These are phyloP conservation scores for Procambarus virginalis DNA, from an alignment of 1,140 invertebrate species.

Conservation along the genomic window DNA sequence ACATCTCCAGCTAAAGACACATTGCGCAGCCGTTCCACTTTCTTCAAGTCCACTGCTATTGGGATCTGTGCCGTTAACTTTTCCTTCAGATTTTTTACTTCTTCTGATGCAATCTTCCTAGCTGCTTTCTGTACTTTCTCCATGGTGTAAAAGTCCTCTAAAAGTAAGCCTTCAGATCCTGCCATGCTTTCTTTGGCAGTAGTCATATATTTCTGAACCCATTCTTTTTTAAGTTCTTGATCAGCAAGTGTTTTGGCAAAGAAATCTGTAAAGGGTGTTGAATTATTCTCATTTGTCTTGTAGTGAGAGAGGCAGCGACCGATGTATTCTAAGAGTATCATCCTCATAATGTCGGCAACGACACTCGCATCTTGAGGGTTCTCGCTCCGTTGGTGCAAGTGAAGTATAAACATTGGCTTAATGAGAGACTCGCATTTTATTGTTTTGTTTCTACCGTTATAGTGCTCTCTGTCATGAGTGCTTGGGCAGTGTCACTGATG, in stretches of 20 bases:
- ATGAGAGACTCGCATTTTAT: slow-evolving; percentile 62
- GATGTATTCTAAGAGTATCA: slow-evolving; percentile 58
- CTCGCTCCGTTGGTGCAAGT: not conserved
- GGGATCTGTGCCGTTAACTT: not conserved
- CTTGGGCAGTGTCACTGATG: slow-evolving; percentile 27
- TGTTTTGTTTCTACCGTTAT: slow-evolving; percentile 5
- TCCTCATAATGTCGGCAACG: not conserved
- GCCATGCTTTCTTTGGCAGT: not conserved
- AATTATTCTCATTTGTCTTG: not conserved
- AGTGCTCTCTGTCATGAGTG: slow-evolving; percentile 64
- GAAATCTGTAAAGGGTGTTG: slow-evolving; percentile 28
- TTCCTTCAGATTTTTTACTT: not conserved
- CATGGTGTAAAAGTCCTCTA: slow-evolving; percentile 11
- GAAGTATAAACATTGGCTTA: slow-evolving; percentile 55
- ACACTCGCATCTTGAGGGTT: not conserved
- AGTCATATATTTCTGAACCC: not conserved
- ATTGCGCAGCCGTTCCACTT: slow-evolving; percentile 1
- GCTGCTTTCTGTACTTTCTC: slow-evolving; percentile 26
- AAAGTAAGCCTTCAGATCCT: not conserved
- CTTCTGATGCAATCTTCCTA: not conserved
- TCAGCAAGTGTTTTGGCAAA: slow-evolving; percentile 34
- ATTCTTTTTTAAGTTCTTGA: not conserved
- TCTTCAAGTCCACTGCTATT: not conserved
- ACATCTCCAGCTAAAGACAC: slow-evolving; percentile 24
- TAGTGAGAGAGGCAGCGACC: slow-evolving; percentile 40